phyloP scores from a whole-genome alignment of 2,888 invertebrate genomes.

The Dexiosoma caninum region DNA sequence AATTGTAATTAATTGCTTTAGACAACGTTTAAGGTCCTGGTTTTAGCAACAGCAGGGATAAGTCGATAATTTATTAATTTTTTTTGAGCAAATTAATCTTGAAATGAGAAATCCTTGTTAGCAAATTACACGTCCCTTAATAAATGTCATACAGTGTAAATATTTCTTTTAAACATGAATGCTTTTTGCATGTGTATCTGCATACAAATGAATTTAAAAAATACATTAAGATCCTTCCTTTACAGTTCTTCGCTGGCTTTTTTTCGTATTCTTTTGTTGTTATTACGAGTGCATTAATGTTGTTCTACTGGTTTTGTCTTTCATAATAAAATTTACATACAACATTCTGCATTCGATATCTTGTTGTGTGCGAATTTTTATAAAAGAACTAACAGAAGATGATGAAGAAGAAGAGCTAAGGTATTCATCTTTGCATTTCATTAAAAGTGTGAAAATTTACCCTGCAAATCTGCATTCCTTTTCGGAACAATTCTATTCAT shows the following conservation, averaged over 20 bases:
- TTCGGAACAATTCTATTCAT: slow-evolving; percentile 3
- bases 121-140: neutral
- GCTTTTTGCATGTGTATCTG: neutral
- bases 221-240: slow-evolving; percentile 49
- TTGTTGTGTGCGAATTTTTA: slow-evolving; percentile 11
- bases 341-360: slow-evolving; percentile 36
- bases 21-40: no score
- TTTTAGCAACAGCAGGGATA: no score
- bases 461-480: slow-evolving; percentile 61
- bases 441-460: slow-evolving; percentile 62
- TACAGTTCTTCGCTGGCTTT: neutral
- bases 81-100: neutral
- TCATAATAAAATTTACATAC: slow-evolving; percentile 57
- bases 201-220: slow-evolving; percentile 27
- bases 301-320: slow-evolving; percentile 58
- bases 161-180: neutral
- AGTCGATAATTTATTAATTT: neutral
- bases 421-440: slow-evolving; percentile 5
- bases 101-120: neutral
- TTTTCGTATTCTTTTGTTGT: neutral
- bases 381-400: no score
- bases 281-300: slow-evolving; percentile 19
- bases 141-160: slow-evolving; percentile 20
- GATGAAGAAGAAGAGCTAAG: slow-evolving; percentile 3
- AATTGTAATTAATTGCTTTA: no score